phyloP scores from a whole-genome alignment of 2,113 vertebrate genomes.

The Symphodus melops region DNA sequence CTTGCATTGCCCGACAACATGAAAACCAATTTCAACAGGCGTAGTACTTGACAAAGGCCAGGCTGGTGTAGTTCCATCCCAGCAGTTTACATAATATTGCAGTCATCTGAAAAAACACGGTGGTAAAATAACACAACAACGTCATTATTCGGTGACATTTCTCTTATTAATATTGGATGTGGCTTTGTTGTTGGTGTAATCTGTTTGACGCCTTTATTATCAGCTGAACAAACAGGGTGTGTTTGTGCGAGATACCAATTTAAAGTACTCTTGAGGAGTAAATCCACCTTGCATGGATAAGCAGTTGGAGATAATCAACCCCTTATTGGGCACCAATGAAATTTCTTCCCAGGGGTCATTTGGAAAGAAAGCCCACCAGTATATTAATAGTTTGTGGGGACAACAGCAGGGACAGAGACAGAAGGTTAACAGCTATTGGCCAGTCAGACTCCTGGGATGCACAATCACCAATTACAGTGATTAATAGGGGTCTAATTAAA shows the following conservation, averaged over 20 bases:
- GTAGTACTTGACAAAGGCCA: conserved; percentile 3
- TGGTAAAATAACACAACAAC: conserved; percentile 15
- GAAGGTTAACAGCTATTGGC: conserved; percentile 71
- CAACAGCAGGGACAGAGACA: conserved; percentile 40
- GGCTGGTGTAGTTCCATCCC: conserved; percentile 1
- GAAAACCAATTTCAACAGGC: conserved; percentile 30
- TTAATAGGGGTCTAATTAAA: conserved; percentile 74
- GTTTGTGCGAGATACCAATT: conserved; percentile 45
- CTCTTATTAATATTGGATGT: conserved; percentile 23
- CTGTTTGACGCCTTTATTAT: neutral
- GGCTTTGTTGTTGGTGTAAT: conserved; percentile 28
- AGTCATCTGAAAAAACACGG: conserved; percentile 46
- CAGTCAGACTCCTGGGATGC: conserved; percentile 60
- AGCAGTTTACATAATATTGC: conserved; percentile 29
- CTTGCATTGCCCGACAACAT: conserved; percentile 15
- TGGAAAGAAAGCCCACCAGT: conserved; percentile 51
- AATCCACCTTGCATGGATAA: conserved; percentile 55
- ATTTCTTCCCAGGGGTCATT: conserved; percentile 50
- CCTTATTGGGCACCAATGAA: conserved; percentile 52
- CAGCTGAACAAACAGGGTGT: conserved; percentile 36
- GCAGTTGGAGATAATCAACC: conserved; percentile 60
- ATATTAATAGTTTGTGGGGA: conserved; percentile 57
- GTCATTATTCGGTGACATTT: conserved; percentile 36
- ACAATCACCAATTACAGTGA: conserved; percentile 71
- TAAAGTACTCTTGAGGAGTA: conserved; percentile 47